Conservation (phyloP, 2,797 vertebrate genomes). For the Alcedo quadribrachys region DNA sequence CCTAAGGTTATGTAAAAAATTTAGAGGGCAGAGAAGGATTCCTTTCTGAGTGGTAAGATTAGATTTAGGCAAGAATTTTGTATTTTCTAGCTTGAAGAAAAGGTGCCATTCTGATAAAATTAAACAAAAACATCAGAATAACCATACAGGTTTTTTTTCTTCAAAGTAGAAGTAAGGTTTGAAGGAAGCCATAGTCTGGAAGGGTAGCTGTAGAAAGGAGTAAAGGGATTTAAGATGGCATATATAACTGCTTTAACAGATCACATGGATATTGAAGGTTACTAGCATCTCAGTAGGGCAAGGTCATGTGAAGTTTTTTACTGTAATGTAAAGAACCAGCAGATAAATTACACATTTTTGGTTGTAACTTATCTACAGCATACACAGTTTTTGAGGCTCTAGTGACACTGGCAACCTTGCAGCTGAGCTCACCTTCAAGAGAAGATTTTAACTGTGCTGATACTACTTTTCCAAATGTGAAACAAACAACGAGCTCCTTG, state of each 20-base stretch:
- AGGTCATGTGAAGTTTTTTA: slow-evolving; percentile 1
- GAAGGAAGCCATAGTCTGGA: neutral
- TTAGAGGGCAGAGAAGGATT: neutral
- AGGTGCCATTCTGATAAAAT: neutral
- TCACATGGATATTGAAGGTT: neutral
- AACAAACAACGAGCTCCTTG: neutral
- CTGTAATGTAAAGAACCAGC: neutral
- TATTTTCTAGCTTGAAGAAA: neutral
- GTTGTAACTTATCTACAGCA: neutral
- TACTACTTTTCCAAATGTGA: neutral
- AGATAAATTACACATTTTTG: neutral
- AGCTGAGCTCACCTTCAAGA: slow-evolving; percentile 11
- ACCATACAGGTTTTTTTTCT: neutral
- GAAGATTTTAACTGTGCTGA: slow-evolving; percentile 3
- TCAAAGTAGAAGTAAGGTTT: neutral
- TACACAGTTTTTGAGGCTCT: neutral
- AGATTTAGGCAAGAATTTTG: neutral
- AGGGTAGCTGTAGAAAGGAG: neutral
- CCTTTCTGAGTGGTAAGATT: neutral
- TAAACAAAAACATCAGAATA: neutral
- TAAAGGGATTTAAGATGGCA: neutral
- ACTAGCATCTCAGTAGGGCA: neutral
- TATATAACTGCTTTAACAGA: neutral
- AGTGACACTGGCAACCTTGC: neutral
- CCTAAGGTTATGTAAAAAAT: neutral